phyloP scores from a whole-genome alignment of 2,797 vertebrate species.

The Ibycter americanus region DNA sequence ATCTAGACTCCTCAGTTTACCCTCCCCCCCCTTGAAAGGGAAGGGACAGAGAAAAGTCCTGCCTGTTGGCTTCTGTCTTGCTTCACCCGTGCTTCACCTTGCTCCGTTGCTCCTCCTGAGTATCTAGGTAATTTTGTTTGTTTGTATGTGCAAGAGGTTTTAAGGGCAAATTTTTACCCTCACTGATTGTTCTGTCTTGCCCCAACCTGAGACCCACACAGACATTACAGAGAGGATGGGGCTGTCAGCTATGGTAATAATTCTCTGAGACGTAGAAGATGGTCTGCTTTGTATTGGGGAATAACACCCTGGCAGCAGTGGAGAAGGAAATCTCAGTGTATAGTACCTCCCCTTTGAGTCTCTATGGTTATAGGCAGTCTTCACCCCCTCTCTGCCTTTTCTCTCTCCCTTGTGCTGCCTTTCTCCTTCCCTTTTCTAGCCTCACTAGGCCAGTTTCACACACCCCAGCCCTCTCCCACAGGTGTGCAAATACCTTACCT shows the following conservation, averaged over 20 bases:
- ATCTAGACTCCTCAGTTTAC: neutral
- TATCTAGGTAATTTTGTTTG: neutral
- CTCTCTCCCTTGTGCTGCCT: neutral
- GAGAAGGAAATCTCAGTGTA: neutral
- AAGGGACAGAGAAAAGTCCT: neutral
- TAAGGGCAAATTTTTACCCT: neutral
- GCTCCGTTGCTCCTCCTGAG: neutral
- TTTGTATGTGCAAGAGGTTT: neutral
- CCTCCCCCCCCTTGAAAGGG: neutral
- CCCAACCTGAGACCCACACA: neutral
- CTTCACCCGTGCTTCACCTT: neutral
- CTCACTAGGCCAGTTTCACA: neutral
- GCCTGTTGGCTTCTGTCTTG: neutral
- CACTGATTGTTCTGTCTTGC: neutral
- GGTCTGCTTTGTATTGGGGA: neutral
- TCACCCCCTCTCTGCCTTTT: neutral
- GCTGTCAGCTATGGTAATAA: neutral
- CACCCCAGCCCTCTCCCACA: neutral
- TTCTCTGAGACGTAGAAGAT: neutral
- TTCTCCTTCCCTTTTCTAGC: neutral
- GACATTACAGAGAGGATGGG: neutral
- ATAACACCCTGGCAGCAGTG: neutral
- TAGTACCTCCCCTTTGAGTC: neutral
- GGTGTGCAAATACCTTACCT: neutral
- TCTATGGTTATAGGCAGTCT: neutral